These are phyloP conservation scores for Neotoxoptera formosana DNA, from an alignment of 1,140 invertebrate species.

Conservation along the genomic window DNA sequence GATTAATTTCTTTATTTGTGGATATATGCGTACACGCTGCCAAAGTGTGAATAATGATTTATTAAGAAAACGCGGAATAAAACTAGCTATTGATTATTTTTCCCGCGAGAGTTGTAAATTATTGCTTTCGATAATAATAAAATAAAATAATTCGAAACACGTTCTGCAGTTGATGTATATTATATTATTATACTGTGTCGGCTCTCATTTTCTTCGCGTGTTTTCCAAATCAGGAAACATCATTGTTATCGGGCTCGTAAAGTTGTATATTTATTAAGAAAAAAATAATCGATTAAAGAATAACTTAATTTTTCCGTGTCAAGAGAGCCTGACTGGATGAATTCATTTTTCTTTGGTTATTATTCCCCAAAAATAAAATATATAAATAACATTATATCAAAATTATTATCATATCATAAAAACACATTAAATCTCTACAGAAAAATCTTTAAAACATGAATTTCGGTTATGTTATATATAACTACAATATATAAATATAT, in stretches of 20 bases:
- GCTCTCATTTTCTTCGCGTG: conserved; percentile 22
- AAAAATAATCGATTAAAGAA: conserved; percentile 9
- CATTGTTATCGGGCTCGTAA: conserved; percentile 16
- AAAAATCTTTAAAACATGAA: conserved; percentile 4
- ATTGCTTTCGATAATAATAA: background rate
- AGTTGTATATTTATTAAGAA: conserved; percentile 35
- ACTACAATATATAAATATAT: background rate
- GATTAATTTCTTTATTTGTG: background rate
- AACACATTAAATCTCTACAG: background rate
- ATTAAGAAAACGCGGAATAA: background rate
- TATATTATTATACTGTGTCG: conserved; percentile 24
- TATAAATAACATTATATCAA: background rate
- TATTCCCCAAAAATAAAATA: background rate
- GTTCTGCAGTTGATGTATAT: background rate
- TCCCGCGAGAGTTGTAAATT: background rate
- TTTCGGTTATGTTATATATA: background rate
- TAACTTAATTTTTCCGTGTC: conserved; percentile 16
- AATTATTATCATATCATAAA: background rate
- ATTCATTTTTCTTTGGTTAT: background rate
- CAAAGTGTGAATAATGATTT: background rate
- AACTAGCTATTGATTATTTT: background rate
- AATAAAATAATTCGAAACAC: conserved; percentile 32
- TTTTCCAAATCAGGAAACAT: conserved; percentile 4
- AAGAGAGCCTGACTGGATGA: background rate
- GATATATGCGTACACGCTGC: background rate